Percentiles rank a stretch among this genome's conserved stretches.
These are phyloP conservation scores for Nebria brevicollis DNA, from an alignment of 2,888 invertebrate genomes.

Conservation along the genomic window DNA sequence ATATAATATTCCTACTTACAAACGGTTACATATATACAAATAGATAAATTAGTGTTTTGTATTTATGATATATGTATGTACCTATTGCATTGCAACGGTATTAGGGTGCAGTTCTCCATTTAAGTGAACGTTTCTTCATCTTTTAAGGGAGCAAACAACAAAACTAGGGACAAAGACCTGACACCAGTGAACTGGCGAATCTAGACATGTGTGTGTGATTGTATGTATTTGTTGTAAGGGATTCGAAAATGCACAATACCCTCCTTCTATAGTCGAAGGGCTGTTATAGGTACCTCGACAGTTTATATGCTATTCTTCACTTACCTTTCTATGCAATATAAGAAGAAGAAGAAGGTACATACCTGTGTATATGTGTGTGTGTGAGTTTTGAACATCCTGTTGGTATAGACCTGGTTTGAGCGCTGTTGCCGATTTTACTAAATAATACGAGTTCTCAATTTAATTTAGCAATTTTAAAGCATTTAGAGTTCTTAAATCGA, in stretches of 20 bases:
- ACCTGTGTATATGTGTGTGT: neutral
- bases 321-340: neutral
- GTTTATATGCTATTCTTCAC: neutral
- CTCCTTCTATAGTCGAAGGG: neutral
- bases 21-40: neutral
- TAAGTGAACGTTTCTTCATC: neutral
- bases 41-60: neutral
- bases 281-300: neutral
- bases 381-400: neutral
- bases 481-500: too few relatives aligned
- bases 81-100: neutral
- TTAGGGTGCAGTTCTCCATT: neutral
- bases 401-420: neutral
- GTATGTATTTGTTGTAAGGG: neutral
- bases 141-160: neutral
- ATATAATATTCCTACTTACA: too few relatives aligned
- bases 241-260: neutral
- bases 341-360: neutral
- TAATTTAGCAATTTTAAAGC: too few relatives aligned
- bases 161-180: neutral
- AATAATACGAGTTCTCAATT: neutral
- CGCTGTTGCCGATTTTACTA: neutral
- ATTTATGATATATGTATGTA: neutral
- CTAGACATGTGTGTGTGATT: neutral
- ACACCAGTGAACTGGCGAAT: slow-evolving; percentile 1